Evolutionary conservation across 2,888 invertebrate species (phyloP).

Genomic region (Hartigia nigra): DNA sequence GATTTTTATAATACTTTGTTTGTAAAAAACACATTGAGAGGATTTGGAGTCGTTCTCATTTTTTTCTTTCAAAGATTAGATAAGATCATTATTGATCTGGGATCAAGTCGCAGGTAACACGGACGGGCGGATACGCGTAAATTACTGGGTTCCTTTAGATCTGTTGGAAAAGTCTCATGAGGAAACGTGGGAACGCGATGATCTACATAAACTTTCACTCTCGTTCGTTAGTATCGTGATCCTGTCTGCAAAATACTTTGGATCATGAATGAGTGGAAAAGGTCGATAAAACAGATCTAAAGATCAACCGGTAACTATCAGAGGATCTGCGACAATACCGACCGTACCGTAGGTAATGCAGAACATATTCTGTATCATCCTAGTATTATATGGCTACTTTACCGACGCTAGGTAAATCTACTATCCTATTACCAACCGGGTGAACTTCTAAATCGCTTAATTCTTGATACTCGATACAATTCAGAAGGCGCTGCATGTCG

Average conservation of each 20-base stretch:
- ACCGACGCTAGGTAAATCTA: not conserved
- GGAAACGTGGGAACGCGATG: not conserved
- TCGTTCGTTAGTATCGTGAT: not conserved
- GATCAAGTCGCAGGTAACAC: not conserved
- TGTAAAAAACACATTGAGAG: too few species aligned
- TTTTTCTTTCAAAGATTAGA: not conserved
- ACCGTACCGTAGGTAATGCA: not conserved
- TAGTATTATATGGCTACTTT: not conserved
- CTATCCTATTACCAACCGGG: not conserved
- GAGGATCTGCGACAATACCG: not conserved
- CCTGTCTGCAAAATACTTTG: not conserved
- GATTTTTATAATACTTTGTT: not conserved
- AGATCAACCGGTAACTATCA: not conserved
- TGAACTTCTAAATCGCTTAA: not conserved
- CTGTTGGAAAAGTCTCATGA: not conserved
- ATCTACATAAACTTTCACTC: not conserved
- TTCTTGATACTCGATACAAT: not conserved
- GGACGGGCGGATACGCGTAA: not conserved
- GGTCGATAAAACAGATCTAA: not conserved
- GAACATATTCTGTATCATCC: not conserved
- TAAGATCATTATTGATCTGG: not conserved
- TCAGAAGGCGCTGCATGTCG: not conserved
- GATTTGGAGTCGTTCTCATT: not conserved
- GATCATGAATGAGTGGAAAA: not conserved
- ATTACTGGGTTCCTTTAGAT: not conserved